Conservation (phyloP, 2,888 invertebrate genomes). For the Hypercompe scribonia region DNA sequence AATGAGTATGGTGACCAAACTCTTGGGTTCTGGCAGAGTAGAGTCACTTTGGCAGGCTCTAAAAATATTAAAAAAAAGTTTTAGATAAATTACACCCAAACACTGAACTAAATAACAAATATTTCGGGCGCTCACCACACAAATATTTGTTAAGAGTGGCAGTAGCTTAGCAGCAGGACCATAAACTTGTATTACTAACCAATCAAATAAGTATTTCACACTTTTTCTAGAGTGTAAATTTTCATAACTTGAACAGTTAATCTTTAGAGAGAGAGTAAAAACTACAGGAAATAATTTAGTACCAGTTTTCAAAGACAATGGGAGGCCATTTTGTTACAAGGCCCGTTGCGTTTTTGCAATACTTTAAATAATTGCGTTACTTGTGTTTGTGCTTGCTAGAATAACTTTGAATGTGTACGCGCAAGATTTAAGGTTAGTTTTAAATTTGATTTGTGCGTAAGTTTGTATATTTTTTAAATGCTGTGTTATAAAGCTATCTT, state of each 20-base stretch:
- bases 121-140: no score
- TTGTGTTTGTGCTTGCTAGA: conserved; percentile 10
- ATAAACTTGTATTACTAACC: no score
- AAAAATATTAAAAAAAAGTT: no score
- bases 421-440: conserved; percentile 6
- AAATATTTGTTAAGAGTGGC: no score
- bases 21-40: no score
- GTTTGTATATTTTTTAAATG: neutral
- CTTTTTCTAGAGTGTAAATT: no score
- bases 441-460: conserved; percentile 9
- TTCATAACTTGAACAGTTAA: neutral
- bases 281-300: conserved; percentile 18
- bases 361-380: conserved; percentile 27
- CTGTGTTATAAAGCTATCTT: neutral
- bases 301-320: conserved; percentile 35
- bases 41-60: no score
- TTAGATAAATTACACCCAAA: no score
- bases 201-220: no score
- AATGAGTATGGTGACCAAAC: no score
- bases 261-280: conserved; percentile 6
- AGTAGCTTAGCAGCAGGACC: no score
- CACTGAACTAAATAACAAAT: no score
- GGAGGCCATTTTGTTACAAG: conserved; percentile 16
- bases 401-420: conserved; percentile 11
- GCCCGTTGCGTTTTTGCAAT: conserved; percentile 25